phyloP scores from a whole-genome alignment of 1,140 invertebrate species.

The Diorhabda sublineata region DNA sequence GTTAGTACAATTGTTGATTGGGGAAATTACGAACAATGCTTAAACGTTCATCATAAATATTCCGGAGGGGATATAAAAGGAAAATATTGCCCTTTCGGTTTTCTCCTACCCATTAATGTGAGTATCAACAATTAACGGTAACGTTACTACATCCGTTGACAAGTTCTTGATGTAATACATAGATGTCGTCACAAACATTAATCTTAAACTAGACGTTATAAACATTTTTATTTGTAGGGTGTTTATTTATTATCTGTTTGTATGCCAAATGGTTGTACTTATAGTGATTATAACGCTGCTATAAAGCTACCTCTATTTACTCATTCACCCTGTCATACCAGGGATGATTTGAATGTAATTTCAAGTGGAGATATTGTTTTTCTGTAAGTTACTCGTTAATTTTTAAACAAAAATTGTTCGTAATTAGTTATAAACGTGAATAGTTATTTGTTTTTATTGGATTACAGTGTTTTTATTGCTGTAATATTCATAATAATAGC shows the following conservation, averaged over 20 bases:
- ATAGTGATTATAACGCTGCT: conserved; percentile 19
- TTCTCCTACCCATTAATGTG: conserved; percentile 12
- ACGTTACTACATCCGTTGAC: too few relatives aligned
- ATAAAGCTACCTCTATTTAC: conserved; percentile 16
- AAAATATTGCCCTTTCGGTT: conserved; percentile 26
- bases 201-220: too few relatives aligned
- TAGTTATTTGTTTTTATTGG: conserved; percentile 17
- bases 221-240: conserved; percentile 15
- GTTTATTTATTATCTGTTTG: conserved; percentile 20
- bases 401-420: neutral
- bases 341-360: conserved; percentile 26
- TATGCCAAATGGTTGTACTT: conserved; percentile 24
- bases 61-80: conserved; percentile 22
- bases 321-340: conserved; percentile 16
- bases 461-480: conserved; percentile 34
- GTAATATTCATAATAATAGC: neutral
- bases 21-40: conserved; percentile 31
- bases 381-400: conserved; percentile 36
- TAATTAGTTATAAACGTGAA: neutral
- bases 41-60: conserved; percentile 16
- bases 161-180: too few relatives aligned
- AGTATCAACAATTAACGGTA: neutral
- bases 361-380: conserved; percentile 24
- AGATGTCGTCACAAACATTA: too few relatives aligned
- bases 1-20: conserved; percentile 15